Base-by-base conservation (phyloP, 2,888 invertebrate species). In the Plebejus melissa region DNA sequence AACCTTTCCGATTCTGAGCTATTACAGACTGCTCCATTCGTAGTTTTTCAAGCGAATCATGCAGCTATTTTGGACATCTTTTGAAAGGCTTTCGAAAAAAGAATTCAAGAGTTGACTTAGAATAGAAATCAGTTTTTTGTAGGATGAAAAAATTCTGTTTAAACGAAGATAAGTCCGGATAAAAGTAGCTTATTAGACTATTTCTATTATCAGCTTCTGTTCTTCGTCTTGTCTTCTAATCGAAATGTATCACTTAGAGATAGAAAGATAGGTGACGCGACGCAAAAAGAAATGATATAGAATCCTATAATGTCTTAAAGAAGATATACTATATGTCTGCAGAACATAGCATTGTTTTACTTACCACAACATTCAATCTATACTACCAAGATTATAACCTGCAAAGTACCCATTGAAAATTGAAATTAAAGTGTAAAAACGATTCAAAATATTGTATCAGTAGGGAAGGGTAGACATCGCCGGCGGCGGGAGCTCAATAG, bases 1-100 rank as follows among this genome's bases (percentile, higher is more conserved):
- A 65, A 13, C 65, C 32, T 65, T 65, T 65, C 65, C 65, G 16
- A 65, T 65, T 36, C 36, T 65, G 65, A 65, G 65, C 65, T 36
- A 65, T 32, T 36, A 65, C 32, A 32, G 65, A 36, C 32, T 16
- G 65, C 65, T 65, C 32, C 65, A 36, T 65, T 36, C 75, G 76
- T 77, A 77, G 78, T 50, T 76, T 75, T 76, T 78, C 76, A 69
- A 65, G 76, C 74, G 75, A 78, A 77, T 76, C 76, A 77, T 76
- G 71, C 54, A 69, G 76, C 77, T 78, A 38, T 77, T 76, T 76
- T 75, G 76, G 74, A 75, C 65, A 57, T 76, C 77, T 74, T 78
- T 78, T 77, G 74, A 65, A 65, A 65, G 36, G 65, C 32, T 65
- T 65, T 36, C 65, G 32, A 65, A 65, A 65, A 28, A 22, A 22